Evolutionary conservation across 2,113 vertebrate genomes (phyloP).

Genomic region (Megaceryle torquata): DNA sequence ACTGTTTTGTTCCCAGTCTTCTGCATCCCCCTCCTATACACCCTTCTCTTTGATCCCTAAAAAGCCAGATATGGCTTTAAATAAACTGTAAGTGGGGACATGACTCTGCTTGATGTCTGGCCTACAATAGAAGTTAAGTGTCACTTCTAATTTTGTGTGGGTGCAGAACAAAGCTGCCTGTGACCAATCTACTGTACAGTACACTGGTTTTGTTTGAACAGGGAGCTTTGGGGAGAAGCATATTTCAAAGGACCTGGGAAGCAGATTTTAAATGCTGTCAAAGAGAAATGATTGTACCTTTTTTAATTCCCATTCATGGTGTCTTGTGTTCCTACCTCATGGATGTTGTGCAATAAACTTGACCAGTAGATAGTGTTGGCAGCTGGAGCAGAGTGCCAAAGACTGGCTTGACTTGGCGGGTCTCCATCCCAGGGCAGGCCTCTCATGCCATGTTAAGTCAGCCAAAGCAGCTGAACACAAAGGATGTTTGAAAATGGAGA

Average conservation of each 20-base stretch:
- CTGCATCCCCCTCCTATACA: neutral
- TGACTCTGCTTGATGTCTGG: constrained; percentile 35
- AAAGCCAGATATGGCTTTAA: constrained; percentile 47
- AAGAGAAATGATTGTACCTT: neutral
- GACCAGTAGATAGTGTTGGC: neutral
- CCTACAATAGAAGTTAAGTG: constrained; percentile 44
- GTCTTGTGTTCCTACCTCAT: neutral
- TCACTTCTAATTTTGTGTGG: constrained; percentile 64
- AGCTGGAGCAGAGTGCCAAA: neutral
- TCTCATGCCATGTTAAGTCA: neutral
- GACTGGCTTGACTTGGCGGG: fast-evolving
- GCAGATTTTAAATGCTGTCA: constrained; percentile 36
- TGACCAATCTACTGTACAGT: constrained; percentile 30
- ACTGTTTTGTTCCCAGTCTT: neutral
- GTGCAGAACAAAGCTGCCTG: constrained; percentile 64
- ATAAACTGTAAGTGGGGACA: constrained; percentile 19
- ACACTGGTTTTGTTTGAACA: constrained; percentile 6
- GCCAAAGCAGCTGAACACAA: neutral
- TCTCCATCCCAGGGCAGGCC: neutral
- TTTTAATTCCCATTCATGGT: neutral
- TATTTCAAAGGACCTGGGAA: constrained; percentile 18
- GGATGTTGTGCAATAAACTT: neutral
- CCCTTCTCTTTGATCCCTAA: constrained; percentile 51
- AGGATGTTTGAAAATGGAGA: neutral
- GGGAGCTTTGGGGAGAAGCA: constrained; percentile 12